A percentile compares a stretch with the other conserved stretches of the same genome.
Conservation (phyloP, 2,797 vertebrate species). For the Sylvilagus floridanus region DNA sequence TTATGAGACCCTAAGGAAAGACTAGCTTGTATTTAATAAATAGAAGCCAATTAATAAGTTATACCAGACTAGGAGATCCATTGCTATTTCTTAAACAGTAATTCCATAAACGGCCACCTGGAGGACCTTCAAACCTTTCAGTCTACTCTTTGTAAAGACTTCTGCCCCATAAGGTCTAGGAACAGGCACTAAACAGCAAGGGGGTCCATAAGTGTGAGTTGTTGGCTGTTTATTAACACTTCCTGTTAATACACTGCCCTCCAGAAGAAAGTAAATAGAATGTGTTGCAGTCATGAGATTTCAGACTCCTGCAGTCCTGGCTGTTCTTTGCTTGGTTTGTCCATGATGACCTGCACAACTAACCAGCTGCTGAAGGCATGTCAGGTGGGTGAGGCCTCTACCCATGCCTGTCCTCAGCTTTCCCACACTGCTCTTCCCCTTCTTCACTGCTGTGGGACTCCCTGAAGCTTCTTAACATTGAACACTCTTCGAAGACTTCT, state of each 20-base stretch:
- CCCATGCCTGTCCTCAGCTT: background rate
- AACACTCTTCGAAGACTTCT: background rate
- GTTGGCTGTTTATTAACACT: background rate
- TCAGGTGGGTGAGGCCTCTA: background rate
- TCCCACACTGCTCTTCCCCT: background rate
- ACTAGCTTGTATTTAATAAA: conserved; percentile 11
- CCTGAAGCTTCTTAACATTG: background rate
- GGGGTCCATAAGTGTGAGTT: background rate
- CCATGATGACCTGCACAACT: accelerated
- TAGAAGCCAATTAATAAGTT: conserved; percentile 34
- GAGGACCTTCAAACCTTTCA: background rate
- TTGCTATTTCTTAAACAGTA: background rate
- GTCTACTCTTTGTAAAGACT: background rate
- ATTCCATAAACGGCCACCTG: background rate
- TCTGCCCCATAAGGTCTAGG: background rate
- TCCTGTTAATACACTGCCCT: background rate
- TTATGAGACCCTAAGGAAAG: background rate
- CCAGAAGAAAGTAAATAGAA: background rate
- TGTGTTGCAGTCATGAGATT: background rate
- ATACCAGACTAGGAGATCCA: background rate
- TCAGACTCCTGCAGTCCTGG: background rate
- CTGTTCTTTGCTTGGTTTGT: background rate
- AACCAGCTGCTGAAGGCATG: background rate
- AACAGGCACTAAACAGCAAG: background rate
- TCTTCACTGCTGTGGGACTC: background rate